A percentile compares a stretch with the other conserved stretches of the same genome.
Evolutionary conservation across 2,113 vertebrate species (phyloP).

Genomic region (Garra rufa): DNA sequence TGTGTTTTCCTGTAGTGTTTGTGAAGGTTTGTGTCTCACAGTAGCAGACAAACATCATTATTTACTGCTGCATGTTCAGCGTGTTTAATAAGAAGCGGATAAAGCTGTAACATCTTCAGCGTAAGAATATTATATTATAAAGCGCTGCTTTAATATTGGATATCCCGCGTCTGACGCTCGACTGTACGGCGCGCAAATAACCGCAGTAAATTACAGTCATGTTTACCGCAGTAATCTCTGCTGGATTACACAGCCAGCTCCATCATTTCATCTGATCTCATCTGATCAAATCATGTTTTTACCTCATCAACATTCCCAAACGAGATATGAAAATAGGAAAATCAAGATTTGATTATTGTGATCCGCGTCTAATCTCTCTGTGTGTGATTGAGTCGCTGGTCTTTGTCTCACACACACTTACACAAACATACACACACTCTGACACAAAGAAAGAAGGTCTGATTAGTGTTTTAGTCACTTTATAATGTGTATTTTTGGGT

Average conservation of each 20-base stretch:
- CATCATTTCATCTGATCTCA: constrained; percentile 30
- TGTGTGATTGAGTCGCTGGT: not conserved
- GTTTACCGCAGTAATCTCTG: constrained; percentile 27
- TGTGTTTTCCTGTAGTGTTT: not conserved
- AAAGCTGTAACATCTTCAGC: not conserved
- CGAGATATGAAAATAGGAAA: not conserved
- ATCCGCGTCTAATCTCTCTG: constrained; percentile 42
- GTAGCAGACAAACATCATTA: not conserved
- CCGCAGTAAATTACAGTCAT: constrained; percentile 4
- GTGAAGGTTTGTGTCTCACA: constrained; percentile 6
- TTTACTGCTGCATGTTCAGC: not conserved
- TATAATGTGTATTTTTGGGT: not conserved
- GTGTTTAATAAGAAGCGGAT: not conserved
- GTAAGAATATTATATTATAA: not conserved
- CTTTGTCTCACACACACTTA: not conserved
- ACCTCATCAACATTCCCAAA: not conserved
- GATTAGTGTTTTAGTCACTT: not conserved
- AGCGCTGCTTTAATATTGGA: not conserved
- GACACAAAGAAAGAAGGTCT: not conserved
- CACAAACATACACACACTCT: no score
- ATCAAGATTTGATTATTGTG: constrained; percentile 50
- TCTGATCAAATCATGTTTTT: constrained; percentile 40
- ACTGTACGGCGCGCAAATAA: not conserved
- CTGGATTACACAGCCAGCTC: constrained; percentile 37
- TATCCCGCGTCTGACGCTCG: not conserved